Evolutionary conservation across 1,140 invertebrate species (phyloP).

Genomic region (Drosophila gunungcola): DNA sequence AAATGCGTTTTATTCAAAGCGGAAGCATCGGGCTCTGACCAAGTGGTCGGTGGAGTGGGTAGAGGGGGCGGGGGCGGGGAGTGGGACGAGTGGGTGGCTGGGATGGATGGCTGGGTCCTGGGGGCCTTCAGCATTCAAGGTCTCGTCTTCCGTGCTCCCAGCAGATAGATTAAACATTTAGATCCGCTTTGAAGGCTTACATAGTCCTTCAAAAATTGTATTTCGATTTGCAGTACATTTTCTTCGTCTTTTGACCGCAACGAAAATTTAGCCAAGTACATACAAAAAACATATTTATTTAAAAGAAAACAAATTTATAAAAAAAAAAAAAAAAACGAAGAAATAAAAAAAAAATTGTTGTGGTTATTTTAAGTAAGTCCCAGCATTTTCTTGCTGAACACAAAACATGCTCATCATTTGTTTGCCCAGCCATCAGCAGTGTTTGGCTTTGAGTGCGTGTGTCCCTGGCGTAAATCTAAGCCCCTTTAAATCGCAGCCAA

Average conservation of each 20-base stretch:
- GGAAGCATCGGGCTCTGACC: conserved; percentile 57
- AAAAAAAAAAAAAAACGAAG: neutral
- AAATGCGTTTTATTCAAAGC: conserved; percentile 77
- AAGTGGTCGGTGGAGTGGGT: conserved; percentile 1
- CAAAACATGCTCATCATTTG: conserved; percentile 37
- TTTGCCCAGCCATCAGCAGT: conserved; percentile 44
- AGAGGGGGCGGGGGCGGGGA: neutral
- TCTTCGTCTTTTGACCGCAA: no score
- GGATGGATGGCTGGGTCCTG: conserved; percentile 16
- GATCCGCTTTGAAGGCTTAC: neutral
- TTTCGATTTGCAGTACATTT: no score
- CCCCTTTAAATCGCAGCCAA: conserved; percentile 72
- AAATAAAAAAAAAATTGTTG: neutral
- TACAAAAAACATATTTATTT: no score
- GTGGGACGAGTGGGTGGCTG: neutral
- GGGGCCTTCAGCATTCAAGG: conserved; percentile 15
- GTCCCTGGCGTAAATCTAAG: conserved; percentile 52
- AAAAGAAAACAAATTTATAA: no score
- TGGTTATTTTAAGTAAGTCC: neutral
- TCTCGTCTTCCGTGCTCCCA: conserved; percentile 7
- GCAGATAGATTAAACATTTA: neutral
- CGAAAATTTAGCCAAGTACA: neutral
- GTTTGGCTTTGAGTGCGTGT: conserved; percentile 10
- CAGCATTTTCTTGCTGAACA: conserved; percentile 6
- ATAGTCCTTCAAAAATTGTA: neutral